A percentile compares a stretch with the other conserved stretches of the same genome.
Evolutionary conservation across 2,888 invertebrate species (phyloP).

Genomic region (Camponotus fellah): DNA sequence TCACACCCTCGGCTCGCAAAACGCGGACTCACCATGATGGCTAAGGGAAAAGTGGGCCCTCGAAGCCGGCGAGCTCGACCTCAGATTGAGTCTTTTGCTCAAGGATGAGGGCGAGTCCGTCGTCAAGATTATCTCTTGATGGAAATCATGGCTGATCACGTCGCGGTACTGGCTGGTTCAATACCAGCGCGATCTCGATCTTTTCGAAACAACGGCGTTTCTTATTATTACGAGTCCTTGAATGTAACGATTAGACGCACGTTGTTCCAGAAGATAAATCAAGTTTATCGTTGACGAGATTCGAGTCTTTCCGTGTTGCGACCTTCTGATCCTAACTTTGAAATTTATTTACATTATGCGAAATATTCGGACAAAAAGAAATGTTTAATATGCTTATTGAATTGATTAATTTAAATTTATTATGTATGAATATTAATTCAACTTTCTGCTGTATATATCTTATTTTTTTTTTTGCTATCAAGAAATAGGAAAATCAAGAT

Average conservation of each 20-base stretch:
- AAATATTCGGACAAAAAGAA: not conserved
- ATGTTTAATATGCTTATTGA: not conserved
- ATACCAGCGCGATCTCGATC: constrained; percentile 7
- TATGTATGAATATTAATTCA: not conserved
- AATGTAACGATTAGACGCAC: constrained; percentile 13
- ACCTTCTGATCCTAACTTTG: not conserved
- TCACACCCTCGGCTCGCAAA: constrained; percentile 92
- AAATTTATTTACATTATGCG: not conserved
- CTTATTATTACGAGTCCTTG: constrained; percentile 25
- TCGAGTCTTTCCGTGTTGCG: constrained; percentile 2
- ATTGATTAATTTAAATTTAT: not conserved
- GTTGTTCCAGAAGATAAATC: constrained; percentile 25
- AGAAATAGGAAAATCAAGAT: not conserved
- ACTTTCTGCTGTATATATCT: not conserved
- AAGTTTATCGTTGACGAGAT: not conserved
- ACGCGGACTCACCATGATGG: constrained; percentile 87
- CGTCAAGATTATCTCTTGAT: constrained; percentile 84
- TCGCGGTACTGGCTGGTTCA: constrained; percentile 15
- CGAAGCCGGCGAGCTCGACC: constrained; percentile 84
- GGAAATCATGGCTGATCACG: constrained; percentile 57
- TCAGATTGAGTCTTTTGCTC: constrained; percentile 83
- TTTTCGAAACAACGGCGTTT: not conserved
- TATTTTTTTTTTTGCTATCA: not conserved
- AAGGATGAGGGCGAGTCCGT: constrained; percentile 83
- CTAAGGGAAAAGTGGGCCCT: constrained; percentile 85